phyloP scores from a whole-genome alignment of 2,888 invertebrate species.

The Pollenia angustigena region DNA sequence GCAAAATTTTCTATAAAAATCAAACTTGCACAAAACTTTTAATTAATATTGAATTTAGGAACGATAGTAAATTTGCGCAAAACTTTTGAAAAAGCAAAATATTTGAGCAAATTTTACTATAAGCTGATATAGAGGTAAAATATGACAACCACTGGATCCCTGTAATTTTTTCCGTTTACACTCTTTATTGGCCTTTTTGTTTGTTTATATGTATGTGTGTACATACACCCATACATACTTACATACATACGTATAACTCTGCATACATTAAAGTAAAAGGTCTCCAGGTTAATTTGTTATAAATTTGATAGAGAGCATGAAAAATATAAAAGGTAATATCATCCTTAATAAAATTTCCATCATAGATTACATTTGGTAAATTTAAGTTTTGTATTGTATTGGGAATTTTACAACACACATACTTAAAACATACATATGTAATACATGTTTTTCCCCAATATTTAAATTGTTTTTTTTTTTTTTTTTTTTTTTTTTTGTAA shows the following conservation, averaged over 20 bases:
- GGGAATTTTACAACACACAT: not conserved
- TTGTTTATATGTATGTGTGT: too few relatives aligned
- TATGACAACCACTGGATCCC: too few relatives aligned
- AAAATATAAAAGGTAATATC: not conserved
- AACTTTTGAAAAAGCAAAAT: too few relatives aligned
- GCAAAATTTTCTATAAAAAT: too few relatives aligned
- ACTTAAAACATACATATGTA: too few relatives aligned
- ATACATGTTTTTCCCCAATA: not conserved
- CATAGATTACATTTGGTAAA: not conserved
- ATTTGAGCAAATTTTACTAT: too few relatives aligned
- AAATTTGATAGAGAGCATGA: not conserved
- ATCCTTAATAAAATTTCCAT: conserved; percentile 2
- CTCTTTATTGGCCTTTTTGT: not conserved
- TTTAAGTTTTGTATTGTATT: not conserved
- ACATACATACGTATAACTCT: not conserved
- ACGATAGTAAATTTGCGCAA: too few relatives aligned
- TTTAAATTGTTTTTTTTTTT: not conserved
- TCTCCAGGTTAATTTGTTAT: conserved; percentile 23
- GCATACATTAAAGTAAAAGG: conserved; percentile 5
- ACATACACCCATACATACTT: too few relatives aligned
- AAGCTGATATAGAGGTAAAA: too few relatives aligned
- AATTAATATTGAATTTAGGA: too few relatives aligned
- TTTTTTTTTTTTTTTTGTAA: too few relatives aligned
- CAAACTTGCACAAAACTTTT: too few relatives aligned
- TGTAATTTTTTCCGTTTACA: not conserved